Base-by-base conservation (phyloP, 2,113 vertebrate genomes). In the Hemicordylus capensis region DNA sequence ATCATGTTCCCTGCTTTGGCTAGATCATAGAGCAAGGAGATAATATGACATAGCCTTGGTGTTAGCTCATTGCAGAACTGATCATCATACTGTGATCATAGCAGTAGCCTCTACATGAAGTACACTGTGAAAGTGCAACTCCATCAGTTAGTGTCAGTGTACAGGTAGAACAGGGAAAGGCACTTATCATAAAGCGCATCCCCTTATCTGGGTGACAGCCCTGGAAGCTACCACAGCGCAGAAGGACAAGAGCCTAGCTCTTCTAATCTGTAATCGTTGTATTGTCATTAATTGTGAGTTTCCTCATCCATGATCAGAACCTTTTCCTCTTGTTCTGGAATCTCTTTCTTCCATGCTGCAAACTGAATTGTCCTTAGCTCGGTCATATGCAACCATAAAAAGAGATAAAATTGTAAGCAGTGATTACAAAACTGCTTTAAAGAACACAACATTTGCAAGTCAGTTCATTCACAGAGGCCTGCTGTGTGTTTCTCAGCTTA, bases 371-470 rank as follows among this genome's bases (percentile, higher is more conserved):
- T 37, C 34, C 64, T 67, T n/a, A 67, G 64, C 34, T 67, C 15
- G 19, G 66, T 67, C n/a, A 67, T 67, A 42, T 72, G 17, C 10
- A n/a, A 8, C 77, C 81, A 61, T 67, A 83, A 66, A 9, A 5
- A 4, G 3, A 76, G 12, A 51, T 10, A 77, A 85, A 34, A 73
- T 4, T 24, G 59, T 66, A 1, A 81, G 46, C 3, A 3, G 44
- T 44, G n/a, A 87, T 85, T 76, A 79, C 26, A 76, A 87, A 79
- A 89, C 7, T 64, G 14, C 79, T 86, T 37, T 9, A 11, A 79
- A 69, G n/a, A 19, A 66, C 69, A 4, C 58, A 6, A 74, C 58
- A 7, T 80, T 6, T 84, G 12, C 61, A 48, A 81, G 26, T 84
- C 80, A 84, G 34, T 51, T 80, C 61, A 72, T 51, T 80, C 61